Percentiles rank a stretch among this genome's conserved stretches.
Conservation (phyloP, 1,140 invertebrate genomes). For the Drosophila nasuta region DNA sequence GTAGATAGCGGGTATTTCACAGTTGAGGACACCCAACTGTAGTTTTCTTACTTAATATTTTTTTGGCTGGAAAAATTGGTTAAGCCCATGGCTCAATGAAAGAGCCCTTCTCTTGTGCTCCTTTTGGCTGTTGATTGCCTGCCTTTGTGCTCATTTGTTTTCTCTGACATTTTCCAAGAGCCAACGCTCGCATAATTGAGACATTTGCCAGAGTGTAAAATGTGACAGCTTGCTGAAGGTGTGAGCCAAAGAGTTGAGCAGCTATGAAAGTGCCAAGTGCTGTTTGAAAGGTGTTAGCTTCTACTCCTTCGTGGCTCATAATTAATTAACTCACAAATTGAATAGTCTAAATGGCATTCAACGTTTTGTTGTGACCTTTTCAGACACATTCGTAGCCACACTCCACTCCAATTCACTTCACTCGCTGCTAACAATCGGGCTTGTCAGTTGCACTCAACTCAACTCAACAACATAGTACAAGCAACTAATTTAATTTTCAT, state of each 20-base stretch:
- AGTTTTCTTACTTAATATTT: too few relatives aligned
- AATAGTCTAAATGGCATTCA: constrained; percentile 31
- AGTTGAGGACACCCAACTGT: too few relatives aligned
- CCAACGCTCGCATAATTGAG: constrained; percentile 32
- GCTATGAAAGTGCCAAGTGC: not conserved
- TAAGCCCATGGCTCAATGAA: constrained; percentile 57
- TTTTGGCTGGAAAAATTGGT: constrained; percentile 67
- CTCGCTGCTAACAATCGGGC: constrained; percentile 19
- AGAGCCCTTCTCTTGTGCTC: constrained; percentile 41
- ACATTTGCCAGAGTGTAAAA: constrained; percentile 49
- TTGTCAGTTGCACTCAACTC: constrained; percentile 45
- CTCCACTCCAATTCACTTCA: constrained; percentile 9
- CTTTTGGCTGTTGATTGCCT: constrained; percentile 26
- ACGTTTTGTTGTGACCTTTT: constrained; percentile 27
- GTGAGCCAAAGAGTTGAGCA: not conserved
- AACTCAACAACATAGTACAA: constrained; percentile 40
- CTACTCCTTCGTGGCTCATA: not conserved
- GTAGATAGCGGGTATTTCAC: too few relatives aligned
- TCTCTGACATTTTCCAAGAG: constrained; percentile 38
- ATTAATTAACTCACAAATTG: constrained; percentile 46
- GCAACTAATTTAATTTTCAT: constrained; percentile 81
- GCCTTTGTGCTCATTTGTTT: constrained; percentile 55
- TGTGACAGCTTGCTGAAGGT: constrained; percentile 20
- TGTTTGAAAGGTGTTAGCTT: constrained; percentile 8
- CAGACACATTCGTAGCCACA: not conserved